Evolutionary conservation across 2,113 vertebrate genomes (phyloP).

Genomic region (Brienomyrus brachyistius): DNA sequence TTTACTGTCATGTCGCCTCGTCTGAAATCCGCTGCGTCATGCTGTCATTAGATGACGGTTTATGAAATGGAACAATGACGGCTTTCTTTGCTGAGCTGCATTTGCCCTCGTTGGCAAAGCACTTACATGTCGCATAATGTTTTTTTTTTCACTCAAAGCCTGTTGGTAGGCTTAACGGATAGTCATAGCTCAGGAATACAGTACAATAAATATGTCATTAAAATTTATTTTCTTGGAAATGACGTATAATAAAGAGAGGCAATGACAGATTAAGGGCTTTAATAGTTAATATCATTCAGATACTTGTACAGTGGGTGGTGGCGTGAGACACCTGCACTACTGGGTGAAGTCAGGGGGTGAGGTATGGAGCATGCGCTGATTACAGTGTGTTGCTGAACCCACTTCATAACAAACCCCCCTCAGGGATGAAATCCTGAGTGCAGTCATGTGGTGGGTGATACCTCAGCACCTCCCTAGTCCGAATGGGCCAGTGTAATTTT

Average conservation of each 20-base stretch:
- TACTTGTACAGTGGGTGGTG: constrained; percentile 40
- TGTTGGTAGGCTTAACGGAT: constrained; percentile 49
- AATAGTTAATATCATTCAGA: constrained; percentile 32
- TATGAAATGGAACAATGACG: constrained; percentile 40
- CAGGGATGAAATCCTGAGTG: no score
- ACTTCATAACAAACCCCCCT: no score
- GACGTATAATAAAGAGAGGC: constrained; percentile 40
- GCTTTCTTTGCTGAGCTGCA: constrained; percentile 44
- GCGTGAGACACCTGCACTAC: neutral
- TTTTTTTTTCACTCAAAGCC: constrained; percentile 50
- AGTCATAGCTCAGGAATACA: constrained; percentile 50
- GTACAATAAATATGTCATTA: constrained; percentile 55
- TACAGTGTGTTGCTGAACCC: no score
- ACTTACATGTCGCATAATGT: constrained; percentile 53
- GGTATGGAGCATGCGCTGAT: no score
- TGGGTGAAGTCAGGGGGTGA: neutral
- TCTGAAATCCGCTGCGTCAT: constrained; percentile 39
- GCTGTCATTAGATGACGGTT: constrained; percentile 28
- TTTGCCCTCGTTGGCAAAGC: constrained; percentile 47
- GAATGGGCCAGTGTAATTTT: no score
- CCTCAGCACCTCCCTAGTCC: no score
- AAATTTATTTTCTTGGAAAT: constrained; percentile 43
- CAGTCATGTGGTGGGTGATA: no score
- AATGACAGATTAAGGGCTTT: constrained; percentile 27
- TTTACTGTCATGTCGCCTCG: constrained; percentile 32